Percentiles rank a stretch among this genome's conserved stretches.
Evolutionary conservation across 2,888 invertebrate genomes (phyloP).

Genomic region (Bembecia ichneumoniformis): DNA sequence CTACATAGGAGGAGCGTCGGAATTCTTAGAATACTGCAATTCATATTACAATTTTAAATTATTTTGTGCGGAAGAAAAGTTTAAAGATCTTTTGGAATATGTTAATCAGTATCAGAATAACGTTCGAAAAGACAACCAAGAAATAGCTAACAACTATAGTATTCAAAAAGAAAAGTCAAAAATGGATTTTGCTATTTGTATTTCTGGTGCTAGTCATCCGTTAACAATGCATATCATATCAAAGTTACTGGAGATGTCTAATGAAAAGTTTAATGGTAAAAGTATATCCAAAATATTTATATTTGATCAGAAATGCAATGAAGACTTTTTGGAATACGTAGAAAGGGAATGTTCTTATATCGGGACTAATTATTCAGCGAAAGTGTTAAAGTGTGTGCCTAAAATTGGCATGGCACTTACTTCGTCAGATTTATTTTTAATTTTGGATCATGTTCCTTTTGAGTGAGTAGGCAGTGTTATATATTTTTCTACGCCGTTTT

Average conservation of each 20-base stretch:
- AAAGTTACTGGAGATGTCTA: slow-evolving; percentile 35
- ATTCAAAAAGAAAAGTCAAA: slow-evolving; percentile 8
- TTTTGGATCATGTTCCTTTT: slow-evolving; percentile 58
- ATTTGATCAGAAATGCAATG: slow-evolving; percentile 33
- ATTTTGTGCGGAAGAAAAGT: slow-evolving; percentile 36
- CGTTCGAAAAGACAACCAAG: slow-evolving; percentile 16
- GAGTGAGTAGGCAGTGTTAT: slow-evolving; percentile 26
- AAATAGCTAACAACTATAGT: slow-evolving; percentile 12
- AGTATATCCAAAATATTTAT: slow-evolving; percentile 43
- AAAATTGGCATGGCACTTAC: slow-evolving; percentile 58
- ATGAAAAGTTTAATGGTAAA: slow-evolving; percentile 16
- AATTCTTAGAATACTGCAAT: slow-evolving; percentile 75
- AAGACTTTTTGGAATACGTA: slow-evolving; percentile 35
- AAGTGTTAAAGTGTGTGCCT: slow-evolving; percentile 45
- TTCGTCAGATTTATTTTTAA: slow-evolving; percentile 63
- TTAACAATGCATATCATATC: slow-evolving; percentile 46
- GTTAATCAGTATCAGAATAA: slow-evolving; percentile 37
- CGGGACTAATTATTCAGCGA: slow-evolving; percentile 29
- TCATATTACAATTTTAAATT: slow-evolving; percentile 69
- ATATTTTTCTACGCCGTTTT: not conserved
- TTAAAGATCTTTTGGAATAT: slow-evolving; percentile 33
- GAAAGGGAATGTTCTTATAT: slow-evolving; percentile 47
- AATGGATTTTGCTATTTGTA: slow-evolving; percentile 32
- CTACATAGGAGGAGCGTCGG: slow-evolving; percentile 72
- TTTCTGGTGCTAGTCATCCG: slow-evolving; percentile 44